Evolutionary conservation across 2,113 vertebrate genomes (phyloP), one percentile per base, ranked within the genome.

Genomic region (Phyllostomus hastatus): DNA sequence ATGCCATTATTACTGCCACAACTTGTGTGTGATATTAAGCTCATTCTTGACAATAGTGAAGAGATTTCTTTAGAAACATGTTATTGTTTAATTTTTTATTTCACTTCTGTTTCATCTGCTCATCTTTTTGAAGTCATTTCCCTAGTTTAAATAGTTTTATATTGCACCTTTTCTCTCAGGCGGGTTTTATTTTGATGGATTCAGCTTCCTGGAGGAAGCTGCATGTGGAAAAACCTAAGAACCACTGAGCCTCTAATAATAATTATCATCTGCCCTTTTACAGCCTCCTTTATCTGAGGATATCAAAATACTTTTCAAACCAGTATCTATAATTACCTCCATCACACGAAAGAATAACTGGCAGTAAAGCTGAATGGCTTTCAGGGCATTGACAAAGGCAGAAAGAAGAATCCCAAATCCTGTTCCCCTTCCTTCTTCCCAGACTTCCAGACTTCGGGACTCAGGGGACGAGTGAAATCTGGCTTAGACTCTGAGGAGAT

Each of bases 281-380:
- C 24, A 95, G 35, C 26, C 24, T 91, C 95, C 96, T 97, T 97
- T 87, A 91, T 97, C 91, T 97, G 41, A 96, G 41, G 88, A 35
- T 97, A 97, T 96, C 95, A 98, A 97, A 96, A 93, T 78, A 85
- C 83, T 94, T 97, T 95, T 90, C 86, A 94, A 96, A 87, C 67
- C 0, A 1, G 70, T 93, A 54, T 67, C 91, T 91, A 90, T 93
- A 96, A 97, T 97, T 96, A 94, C 75, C 88, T 91, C 70, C 69
- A 88, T 96, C 33, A 16, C 80, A 89, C 85, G 76, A 93, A 94
- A 91, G 38, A 73, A 24, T 61, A 72, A 84, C 83, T 59, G 33
- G 57, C 78, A 85, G 83, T 48, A 61, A 94, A 43, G 28, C 82
- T 79, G 69, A 76, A 61, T 85, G 82, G 82, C 81, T 95, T 88